Conservation (phyloP, 2,797 vertebrate species). For the Sebastes iracundus region DNA sequence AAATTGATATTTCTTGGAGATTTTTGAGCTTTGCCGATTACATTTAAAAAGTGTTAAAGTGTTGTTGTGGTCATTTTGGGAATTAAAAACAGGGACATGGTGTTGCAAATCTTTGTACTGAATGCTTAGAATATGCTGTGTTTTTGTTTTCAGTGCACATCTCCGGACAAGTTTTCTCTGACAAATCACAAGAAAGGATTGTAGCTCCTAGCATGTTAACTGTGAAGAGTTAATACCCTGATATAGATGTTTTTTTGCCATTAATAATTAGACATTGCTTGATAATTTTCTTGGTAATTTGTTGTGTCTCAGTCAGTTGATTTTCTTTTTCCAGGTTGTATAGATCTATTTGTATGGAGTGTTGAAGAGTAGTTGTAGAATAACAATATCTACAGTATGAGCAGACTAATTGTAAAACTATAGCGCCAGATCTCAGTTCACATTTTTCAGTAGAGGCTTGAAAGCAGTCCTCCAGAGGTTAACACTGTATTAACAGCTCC, state of each 20-base stretch:
- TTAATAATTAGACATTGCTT: background rate
- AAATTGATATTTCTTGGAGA: background rate
- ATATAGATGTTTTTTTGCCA: background rate
- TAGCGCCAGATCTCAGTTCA: conserved; percentile 14
- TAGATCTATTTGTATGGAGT: background rate
- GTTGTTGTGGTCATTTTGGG: background rate
- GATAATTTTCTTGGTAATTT: background rate
- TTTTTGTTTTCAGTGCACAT: background rate
- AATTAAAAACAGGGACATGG: background rate
- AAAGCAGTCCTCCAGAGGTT: conserved; percentile 36
- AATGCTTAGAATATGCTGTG: background rate
- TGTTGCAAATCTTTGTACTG: background rate
- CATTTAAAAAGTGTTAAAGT: background rate
- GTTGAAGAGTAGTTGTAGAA: background rate
- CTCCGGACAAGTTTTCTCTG: background rate
- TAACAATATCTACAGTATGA: background rate
- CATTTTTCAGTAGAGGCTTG: conserved; percentile 5
- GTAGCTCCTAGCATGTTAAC: background rate
- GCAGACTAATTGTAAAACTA: conserved; percentile 6
- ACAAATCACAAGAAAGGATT: background rate
- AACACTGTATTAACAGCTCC: conserved; percentile 47
- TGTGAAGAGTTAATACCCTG: background rate
- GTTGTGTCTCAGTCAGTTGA: background rate
- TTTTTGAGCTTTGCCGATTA: background rate
- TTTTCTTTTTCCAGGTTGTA: background rate